Evolutionary conservation across 2,888 invertebrate genomes (phyloP), one percentile per base, ranked within the genome.

Genomic region (Pseudeuparius sepicola): DNA sequence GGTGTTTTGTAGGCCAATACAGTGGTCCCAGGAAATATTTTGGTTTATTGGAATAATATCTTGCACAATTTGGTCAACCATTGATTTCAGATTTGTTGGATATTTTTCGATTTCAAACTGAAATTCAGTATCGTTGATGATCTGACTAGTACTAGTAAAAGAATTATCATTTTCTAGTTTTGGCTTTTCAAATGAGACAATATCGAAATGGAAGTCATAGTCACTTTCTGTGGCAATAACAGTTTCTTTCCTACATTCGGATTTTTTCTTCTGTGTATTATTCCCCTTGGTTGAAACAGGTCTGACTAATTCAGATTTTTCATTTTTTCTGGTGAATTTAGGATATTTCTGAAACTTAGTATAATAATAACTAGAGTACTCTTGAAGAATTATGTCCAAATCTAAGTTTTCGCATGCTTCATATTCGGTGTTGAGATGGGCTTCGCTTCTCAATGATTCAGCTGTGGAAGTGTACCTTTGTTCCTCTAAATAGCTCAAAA

Each of bases 381-480:
- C 92, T 68, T 87, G 77, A 37, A 93, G 63, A 45, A 94, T 82
- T 24, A 83, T 81, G 43, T 86, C 84, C 54, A 94, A 64, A 58
- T 92, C 90, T 37, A 94, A 75, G 53, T 94, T 94, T 54, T 94
- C 94, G 60, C 93, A 94, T 20, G 92, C 69, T 52, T 74, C 68
- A 53, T 75, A 77, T 38, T 77, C 75, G 4, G 68, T 69, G 1
- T 78, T 67, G 6, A 90, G 64, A 24, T 73, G 75, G 0, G 87
- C 84, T 60, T 93, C 93, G 12, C 66, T 63, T 14, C 66, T 66
- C 38, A 93, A 66, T 6, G 66, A 56, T 32, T 78, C 73, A 0
- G 79, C 79, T 0, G 81, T 66, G 39, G 74, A 71, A 40, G 63
- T 59, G 36, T 67, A 70, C 26, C 81, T 78, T 50, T 78, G 73